A percentile compares a stretch with the other conserved stretches of the same genome.
Evolutionary conservation across 2,113 vertebrate species (phyloP).

Genomic region (Ochotona princeps): DNA sequence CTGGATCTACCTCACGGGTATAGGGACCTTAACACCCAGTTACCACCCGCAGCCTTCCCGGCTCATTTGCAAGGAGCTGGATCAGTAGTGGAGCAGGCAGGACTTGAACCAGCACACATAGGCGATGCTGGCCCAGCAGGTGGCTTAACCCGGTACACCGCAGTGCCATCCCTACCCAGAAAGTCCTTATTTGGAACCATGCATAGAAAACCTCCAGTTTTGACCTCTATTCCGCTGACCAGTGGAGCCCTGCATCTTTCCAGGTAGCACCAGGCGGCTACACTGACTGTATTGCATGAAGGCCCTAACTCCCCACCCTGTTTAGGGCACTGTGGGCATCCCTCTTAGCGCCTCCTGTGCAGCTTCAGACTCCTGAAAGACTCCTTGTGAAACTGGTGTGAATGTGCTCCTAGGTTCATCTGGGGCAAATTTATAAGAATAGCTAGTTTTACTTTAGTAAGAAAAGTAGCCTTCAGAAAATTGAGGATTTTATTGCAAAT

Average conservation of each 20-base stretch:
- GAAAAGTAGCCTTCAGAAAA: not conserved
- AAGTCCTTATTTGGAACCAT: not conserved
- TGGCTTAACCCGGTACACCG: too few species aligned
- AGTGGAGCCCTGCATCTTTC: not conserved
- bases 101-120: too few species aligned
- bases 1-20: too few species aligned
- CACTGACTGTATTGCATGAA: not conserved
- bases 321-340: not conserved
- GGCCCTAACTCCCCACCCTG: not conserved
- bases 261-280: not conserved
- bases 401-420: not conserved
- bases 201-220: not conserved
- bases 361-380: not conserved
- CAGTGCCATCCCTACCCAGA: too few species aligned
- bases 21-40: too few species aligned
- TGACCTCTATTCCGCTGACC: not conserved
- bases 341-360: not conserved
- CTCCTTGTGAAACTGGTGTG: not conserved
- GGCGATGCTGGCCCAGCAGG: too few species aligned
- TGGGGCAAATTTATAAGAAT: not conserved
- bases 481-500: not conserved
- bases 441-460: constrained; percentile 11
- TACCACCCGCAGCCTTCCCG: too few species aligned
- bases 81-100: too few species aligned
- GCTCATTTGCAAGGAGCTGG: too few species aligned